These are phyloP conservation scores for Nothocercus julius DNA, from an alignment of 2,113 vertebrate species.

Conservation along the genomic window DNA sequence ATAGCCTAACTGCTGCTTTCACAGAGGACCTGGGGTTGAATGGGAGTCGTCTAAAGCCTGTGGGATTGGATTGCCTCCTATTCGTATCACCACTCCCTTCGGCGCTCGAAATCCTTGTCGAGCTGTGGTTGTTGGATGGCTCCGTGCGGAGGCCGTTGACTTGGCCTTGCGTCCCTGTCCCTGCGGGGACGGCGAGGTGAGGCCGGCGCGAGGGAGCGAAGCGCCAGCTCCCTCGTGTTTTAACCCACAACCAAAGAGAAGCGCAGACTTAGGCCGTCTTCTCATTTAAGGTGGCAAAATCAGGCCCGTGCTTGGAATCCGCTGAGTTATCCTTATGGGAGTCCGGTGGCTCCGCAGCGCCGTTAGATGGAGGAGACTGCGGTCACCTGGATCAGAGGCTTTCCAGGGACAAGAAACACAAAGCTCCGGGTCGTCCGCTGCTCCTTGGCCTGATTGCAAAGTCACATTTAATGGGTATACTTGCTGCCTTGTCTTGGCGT, in stretches of 20 bases:
- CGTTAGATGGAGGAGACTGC: fast-evolving
- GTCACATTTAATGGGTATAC: background rate
- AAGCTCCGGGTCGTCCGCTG: background rate
- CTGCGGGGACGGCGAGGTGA: background rate
- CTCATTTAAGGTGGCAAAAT: fast-evolving
- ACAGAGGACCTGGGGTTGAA: no score
- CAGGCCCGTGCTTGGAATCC: background rate
- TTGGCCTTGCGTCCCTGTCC: background rate
- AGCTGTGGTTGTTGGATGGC: no score
- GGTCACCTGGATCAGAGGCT: fast-evolving
- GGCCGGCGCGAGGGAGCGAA: background rate
- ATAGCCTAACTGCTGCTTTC: background rate
- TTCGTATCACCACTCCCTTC: fast-evolving
- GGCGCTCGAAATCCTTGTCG: background rate
- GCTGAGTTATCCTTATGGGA: background rate
- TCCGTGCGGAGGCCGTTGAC: background rate
- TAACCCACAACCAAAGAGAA: background rate
- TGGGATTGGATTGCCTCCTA: background rate
- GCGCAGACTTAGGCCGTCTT: fast-evolving
- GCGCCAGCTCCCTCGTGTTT: background rate
- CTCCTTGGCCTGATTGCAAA: background rate
- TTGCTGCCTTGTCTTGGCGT: background rate
- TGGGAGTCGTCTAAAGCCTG: background rate
- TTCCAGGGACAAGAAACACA: background rate
- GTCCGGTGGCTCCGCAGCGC: no score